These are phyloP conservation scores for Channallabes apus DNA, from an alignment of 2,797 vertebrate species.

Conservation along the genomic window DNA sequence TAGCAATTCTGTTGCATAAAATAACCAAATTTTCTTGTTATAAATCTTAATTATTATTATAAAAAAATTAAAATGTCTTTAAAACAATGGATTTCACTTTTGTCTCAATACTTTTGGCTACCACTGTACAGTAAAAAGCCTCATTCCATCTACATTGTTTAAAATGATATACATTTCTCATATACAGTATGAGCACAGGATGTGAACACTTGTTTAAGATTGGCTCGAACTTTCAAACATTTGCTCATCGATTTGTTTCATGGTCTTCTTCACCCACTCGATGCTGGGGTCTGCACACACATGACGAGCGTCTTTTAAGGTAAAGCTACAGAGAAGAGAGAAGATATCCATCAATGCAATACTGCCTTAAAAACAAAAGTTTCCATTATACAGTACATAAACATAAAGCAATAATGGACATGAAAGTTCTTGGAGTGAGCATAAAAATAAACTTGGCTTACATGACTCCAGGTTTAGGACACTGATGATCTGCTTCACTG, in stretches of 20 bases:
- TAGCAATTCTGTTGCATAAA: too few relatives aligned
- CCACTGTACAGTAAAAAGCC: too few relatives aligned
- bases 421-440: too few relatives aligned
- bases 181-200: too few relatives aligned
- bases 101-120: too few relatives aligned
- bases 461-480: neutral
- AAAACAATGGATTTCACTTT: too few relatives aligned
- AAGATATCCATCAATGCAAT: neutral
- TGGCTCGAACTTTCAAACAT: neutral
- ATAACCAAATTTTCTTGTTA: too few relatives aligned
- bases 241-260: neutral
- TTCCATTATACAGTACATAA: neutral
- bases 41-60: too few relatives aligned
- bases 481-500: accelerated
- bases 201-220: neutral
- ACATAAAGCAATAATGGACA: neutral
- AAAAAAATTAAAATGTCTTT: too few relatives aligned
- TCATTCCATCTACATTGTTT: too few relatives aligned
- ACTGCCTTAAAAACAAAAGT: neutral
- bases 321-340: neutral
- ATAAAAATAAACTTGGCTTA: neutral
- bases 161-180: too few relatives aligned
- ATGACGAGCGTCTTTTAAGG: accelerated
- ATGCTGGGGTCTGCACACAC: neutral
- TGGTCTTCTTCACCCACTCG: neutral